phyloP scores from a whole-genome alignment of 1,140 invertebrate species.

The Mycetomoellerius zeteki region DNA sequence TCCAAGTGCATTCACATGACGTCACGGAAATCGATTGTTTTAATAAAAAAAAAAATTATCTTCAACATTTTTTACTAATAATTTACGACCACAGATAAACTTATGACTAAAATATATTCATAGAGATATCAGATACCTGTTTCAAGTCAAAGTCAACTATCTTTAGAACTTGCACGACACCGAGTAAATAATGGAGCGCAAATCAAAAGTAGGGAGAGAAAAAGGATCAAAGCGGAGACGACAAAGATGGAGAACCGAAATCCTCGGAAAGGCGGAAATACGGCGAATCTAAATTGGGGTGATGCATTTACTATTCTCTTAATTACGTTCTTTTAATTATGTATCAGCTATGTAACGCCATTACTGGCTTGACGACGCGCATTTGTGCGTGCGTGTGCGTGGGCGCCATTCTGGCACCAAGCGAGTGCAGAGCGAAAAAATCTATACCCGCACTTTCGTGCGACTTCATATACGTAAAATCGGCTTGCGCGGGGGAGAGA shows the following conservation, averaged over 20 bases:
- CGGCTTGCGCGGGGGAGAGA: constrained; percentile 4
- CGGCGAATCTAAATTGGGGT: constrained; percentile 36
- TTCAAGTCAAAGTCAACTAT: neutral
- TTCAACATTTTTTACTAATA: neutral
- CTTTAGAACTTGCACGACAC: neutral
- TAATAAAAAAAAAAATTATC: neutral
- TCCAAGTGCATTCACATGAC: neutral
- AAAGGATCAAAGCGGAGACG: neutral
- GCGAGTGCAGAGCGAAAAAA: constrained; percentile 61
- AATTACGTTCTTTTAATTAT: constrained; percentile 41
- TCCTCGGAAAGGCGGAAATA: constrained; percentile 6
- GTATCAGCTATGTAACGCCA: constrained; percentile 11
- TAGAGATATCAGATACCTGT: neutral
- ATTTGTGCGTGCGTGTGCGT: neutral
- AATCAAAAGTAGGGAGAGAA: constrained; percentile 1
- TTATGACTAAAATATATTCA: neutral
- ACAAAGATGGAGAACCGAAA: constrained; percentile 27
- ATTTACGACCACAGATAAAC: neutral
- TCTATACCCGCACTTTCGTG: constrained; percentile 70
- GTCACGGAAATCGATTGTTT: neutral
- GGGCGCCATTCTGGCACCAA: constrained; percentile 9
- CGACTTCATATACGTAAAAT: constrained; percentile 46
- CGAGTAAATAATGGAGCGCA: neutral
- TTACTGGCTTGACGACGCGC: constrained; percentile 5
- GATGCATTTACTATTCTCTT: constrained; percentile 45